Evolutionary conservation across 1,140 invertebrate genomes (phyloP), one percentile per base, ranked within the genome.

Genomic region (Mylabris phalerata): DNA sequence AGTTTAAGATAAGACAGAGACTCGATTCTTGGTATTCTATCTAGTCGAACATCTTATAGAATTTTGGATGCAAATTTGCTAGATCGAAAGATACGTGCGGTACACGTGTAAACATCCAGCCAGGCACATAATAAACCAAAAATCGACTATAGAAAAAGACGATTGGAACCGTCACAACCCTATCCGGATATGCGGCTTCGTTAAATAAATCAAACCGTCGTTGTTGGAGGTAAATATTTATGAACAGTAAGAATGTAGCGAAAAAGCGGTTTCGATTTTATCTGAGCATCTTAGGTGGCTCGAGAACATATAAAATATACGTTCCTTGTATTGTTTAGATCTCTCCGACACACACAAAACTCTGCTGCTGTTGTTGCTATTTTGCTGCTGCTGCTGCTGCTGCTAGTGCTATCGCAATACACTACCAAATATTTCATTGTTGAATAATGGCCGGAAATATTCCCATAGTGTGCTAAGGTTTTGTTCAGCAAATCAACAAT

Each of bases 151-250:
- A 32, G 7, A 32, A 32, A 32, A 32, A 7, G 7, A 32, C 7
- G 32, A 32, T 32, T 32, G 32, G 7, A 32, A 32, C 32, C 32
- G 32, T 32, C 32, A 32, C 32, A 32, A 32, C 32, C 32, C 32
- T 63, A 59, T 57, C 50, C 57, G 54, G 57, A 63, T 59, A 59
- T 63, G 45, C 27, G 41, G 26, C 39, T 50, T 55, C 49, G 57
- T 63, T 63, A 61, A 45, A 63, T 63, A 63, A 63, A 63, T 63
- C 61, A 63, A 63, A 63, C 50, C 47, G 60, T 44, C 42, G 49
- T 60, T 59, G 49, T 11, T 46, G 13, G 42, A 52, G n/a, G 52
- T 60, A 63, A 50, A 63, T 63, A 63, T 63, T 63, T 63, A 63
- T 63, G 61, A 63, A 63, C 57, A 39, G 39, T 49, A 52, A 57